Evolutionary conservation across 53 echinoderm and acorn worm species (phyloP).

Genomic region (Holothuria scabra): DNA sequence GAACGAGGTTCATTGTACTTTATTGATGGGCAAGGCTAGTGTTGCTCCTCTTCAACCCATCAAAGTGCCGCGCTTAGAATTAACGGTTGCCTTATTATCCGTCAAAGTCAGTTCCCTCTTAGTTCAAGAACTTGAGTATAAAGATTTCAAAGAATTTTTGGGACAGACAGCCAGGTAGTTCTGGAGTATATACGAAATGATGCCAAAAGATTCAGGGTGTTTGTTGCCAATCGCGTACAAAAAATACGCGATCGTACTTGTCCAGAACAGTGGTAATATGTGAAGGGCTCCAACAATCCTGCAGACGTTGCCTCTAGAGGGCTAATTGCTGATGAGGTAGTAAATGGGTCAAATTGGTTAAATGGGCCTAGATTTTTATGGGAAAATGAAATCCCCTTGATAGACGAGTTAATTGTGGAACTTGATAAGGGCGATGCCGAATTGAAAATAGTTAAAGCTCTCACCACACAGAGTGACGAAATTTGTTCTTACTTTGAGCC

Average conservation of each 20-base stretch:
- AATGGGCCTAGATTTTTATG: not conserved
- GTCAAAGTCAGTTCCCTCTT: not conserved
- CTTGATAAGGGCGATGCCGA: not conserved
- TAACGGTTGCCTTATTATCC: slow-evolving; percentile 1
- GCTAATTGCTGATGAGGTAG: not conserved
- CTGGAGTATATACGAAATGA: slow-evolving; percentile 55
- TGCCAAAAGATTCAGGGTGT: slow-evolving; percentile 50
- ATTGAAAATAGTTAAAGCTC: not conserved
- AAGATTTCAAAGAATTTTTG: slow-evolving; percentile 55
- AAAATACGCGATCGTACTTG: no score
- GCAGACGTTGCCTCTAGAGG: not conserved
- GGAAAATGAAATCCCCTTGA: not conserved
- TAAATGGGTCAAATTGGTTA: not conserved
- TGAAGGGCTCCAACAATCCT: not conserved
- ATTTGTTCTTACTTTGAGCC: no score
- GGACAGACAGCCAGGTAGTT: slow-evolving; percentile 62
- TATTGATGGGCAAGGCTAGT: not conserved
- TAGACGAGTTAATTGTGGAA: not conserved
- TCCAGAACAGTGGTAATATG: not conserved
- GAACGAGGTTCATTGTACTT: no score
- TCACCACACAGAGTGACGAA: not conserved
- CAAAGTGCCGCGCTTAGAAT: slow-evolving; percentile 7
- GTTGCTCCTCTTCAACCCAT: not conserved
- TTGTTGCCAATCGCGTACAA: slow-evolving; percentile 59
- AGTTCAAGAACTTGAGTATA: slow-evolving; percentile 46